These are phyloP conservation scores for Lagria hirta DNA, from an alignment of 2,888 invertebrate genomes.

Conservation along the genomic window DNA sequence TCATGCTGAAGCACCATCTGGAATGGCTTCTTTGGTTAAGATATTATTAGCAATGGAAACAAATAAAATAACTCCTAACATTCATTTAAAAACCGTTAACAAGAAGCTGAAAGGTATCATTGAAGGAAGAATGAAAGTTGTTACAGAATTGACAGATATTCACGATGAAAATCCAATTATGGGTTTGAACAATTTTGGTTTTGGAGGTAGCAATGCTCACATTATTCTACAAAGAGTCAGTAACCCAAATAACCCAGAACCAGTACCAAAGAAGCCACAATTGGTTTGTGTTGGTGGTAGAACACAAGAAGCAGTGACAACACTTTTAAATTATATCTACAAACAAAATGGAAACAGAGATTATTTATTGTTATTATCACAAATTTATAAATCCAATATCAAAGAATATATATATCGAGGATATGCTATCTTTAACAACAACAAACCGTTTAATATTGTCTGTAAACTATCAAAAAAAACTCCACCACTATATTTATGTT, in stretches of 20 bases:
- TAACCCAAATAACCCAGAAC: too few species aligned
- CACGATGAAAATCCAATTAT: conserved; percentile 43
- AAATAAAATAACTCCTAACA: conserved; percentile 58
- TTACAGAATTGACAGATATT: conserved; percentile 55
- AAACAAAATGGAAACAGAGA: conserved; percentile 65
- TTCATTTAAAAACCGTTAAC: conserved; percentile 60
- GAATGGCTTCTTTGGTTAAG: conserved; percentile 55
- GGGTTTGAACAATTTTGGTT: conserved; percentile 82
- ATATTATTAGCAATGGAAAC: conserved; percentile 43
- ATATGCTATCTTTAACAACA: conserved; percentile 7
- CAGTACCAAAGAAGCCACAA: conserved; percentile 67
- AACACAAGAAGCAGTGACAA: conserved; percentile 70
- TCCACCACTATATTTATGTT: too few species aligned
- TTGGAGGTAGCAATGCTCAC: conserved; percentile 85
- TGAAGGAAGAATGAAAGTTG: conserved; percentile 57
- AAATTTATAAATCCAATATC: conserved; percentile 13
- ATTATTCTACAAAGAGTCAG: conserved; percentile 63
- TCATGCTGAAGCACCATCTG: conserved; percentile 50
- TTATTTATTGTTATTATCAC: conserved; percentile 55
- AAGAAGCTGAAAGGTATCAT: conserved; percentile 55
- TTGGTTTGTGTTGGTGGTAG: conserved; percentile 76
- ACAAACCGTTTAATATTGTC: too few species aligned
- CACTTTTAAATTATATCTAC: conserved; percentile 63
- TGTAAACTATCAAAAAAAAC: too few species aligned
- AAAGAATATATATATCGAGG: conserved; percentile 13